Conservation (phyloP, 2,113 vertebrate genomes). For the Pipra filicauda region DNA sequence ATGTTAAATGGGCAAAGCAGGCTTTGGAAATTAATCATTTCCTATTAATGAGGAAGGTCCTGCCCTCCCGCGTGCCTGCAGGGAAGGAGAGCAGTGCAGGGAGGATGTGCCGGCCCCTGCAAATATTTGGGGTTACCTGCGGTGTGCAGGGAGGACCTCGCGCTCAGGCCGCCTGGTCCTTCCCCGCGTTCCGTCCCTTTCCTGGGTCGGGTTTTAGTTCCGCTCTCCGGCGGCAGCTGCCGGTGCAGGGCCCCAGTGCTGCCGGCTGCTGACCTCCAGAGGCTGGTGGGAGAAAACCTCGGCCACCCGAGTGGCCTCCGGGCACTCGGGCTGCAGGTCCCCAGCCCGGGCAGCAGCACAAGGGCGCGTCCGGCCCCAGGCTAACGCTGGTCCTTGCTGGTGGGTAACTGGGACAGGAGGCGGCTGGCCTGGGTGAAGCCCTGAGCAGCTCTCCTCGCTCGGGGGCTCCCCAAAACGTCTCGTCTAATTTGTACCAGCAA, state of each 20-base stretch:
- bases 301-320: neutral
- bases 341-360: neutral
- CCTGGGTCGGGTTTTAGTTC: neutral
- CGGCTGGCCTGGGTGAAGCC: neutral
- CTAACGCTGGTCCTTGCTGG: neutral
- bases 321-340: neutral
- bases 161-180: neutral
- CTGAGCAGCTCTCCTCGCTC: neutral
- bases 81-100: neutral
- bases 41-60: neutral
- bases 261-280: constrained; percentile 47
- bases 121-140: neutral
- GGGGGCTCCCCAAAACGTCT: neutral
- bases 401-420: neutral
- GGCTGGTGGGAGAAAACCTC: constrained; percentile 5
- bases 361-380: neutral
- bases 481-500: no score
- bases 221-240: neutral
- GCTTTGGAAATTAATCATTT: neutral
- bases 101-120: neutral
- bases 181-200: fast-evolving
- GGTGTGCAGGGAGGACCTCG: neutral
- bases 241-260: neutral
- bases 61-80: neutral
- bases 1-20: neutral